phyloP scores from a whole-genome alignment of 1,140 invertebrate genomes.

The Anagrus nilaparvatae region DNA sequence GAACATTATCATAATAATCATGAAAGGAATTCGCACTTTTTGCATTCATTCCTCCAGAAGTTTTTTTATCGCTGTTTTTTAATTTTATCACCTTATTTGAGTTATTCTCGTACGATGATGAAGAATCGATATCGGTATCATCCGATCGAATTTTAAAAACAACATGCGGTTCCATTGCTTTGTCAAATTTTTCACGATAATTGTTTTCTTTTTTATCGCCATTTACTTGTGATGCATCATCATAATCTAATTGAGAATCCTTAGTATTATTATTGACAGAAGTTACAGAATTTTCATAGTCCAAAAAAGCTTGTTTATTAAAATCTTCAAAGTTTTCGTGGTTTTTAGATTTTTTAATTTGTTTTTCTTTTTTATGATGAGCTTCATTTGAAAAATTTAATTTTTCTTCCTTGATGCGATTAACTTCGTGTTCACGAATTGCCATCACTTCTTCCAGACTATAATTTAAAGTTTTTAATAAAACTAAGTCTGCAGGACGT shows the following conservation, averaged over 20 bases:
- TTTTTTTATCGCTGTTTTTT: not conserved
- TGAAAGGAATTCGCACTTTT: constrained; percentile 21
- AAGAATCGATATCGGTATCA: constrained; percentile 33
- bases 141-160: constrained; percentile 38
- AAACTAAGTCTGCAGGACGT: constrained; percentile 27
- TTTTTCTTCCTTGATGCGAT: constrained; percentile 24
- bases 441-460: constrained; percentile 30
- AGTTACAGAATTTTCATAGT: constrained; percentile 33
- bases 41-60: not conserved
- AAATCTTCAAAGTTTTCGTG: constrained; percentile 28
- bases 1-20: constrained; percentile 9
- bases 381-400: not conserved
- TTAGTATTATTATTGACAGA: constrained; percentile 14
- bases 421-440: constrained; percentile 33
- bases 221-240: constrained; percentile 1
- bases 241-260: constrained; percentile 15
- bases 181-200: constrained; percentile 21
- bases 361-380: constrained; percentile 8
- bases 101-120: constrained; percentile 27
- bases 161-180: constrained; percentile 33
- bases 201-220: constrained; percentile 4
- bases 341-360: constrained; percentile 15
- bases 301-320: constrained; percentile 33
- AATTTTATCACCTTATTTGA: too few species aligned
- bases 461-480: constrained; percentile 37